Conservation (phyloP, 2,888 invertebrate species). For the Hedya salicella region DNA sequence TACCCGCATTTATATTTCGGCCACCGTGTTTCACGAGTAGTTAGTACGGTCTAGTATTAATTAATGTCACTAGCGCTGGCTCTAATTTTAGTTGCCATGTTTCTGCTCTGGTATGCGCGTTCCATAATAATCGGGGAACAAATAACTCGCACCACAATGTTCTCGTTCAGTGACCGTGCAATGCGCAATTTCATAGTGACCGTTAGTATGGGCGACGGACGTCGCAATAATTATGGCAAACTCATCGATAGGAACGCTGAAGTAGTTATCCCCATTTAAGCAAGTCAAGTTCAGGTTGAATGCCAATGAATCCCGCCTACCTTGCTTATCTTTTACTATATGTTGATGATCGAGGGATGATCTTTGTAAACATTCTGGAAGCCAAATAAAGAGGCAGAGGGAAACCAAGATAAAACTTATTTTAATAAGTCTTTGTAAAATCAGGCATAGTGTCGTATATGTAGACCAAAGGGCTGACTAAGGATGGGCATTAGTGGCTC, state of each 20-base stretch:
- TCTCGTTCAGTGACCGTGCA: constrained; percentile 71
- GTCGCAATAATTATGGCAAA: constrained; percentile 2
- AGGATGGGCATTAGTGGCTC: too few relatives aligned
- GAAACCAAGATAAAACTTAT: too few relatives aligned
- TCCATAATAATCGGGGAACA: constrained; percentile 58
- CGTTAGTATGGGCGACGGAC: constrained; percentile 13
- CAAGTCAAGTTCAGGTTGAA: not conserved
- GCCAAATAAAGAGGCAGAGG: too few relatives aligned
- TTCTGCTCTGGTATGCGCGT: constrained; percentile 57
- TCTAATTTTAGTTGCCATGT: constrained; percentile 61
- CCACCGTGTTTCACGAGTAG: constrained; percentile 33
- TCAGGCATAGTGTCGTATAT: too few relatives aligned
- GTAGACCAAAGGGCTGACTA: too few relatives aligned
- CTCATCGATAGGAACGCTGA: constrained; percentile 33
- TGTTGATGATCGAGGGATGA: too few relatives aligned
- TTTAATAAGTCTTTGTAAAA: too few relatives aligned
- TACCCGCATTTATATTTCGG: constrained; percentile 20
- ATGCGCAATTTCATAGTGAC: constrained; percentile 63
- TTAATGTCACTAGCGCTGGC: constrained; percentile 57
- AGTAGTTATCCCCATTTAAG: constrained; percentile 1
- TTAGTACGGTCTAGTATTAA: constrained; percentile 46
- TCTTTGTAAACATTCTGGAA: too few relatives aligned
- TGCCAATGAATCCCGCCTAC: too few relatives aligned
- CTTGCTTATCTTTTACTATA: too few relatives aligned
- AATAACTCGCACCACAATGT: constrained; percentile 56